Percentiles rank a stretch among this genome's conserved stretches.
These are phyloP conservation scores for Autographa pulchrina DNA, from an alignment of 2,888 invertebrate genomes.

Conservation along the genomic window DNA sequence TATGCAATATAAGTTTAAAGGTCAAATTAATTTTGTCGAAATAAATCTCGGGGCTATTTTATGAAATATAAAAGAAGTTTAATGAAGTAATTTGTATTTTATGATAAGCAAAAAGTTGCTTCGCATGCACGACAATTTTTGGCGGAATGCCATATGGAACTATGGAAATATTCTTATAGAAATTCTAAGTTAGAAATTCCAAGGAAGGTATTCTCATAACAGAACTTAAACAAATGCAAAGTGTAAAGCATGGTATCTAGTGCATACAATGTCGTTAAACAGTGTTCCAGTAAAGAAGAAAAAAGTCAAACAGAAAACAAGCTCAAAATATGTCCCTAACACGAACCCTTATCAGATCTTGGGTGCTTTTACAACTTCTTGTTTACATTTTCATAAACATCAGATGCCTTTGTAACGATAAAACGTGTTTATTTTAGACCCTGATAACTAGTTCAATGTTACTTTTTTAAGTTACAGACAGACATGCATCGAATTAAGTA, in stretches of 20 bases:
- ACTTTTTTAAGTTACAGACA: constrained; percentile 26
- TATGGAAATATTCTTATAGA: constrained; percentile 23
- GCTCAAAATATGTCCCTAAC: constrained; percentile 36
- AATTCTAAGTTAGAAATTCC: constrained; percentile 14
- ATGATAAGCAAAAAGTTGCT: constrained; percentile 31
- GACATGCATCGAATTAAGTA: constrained; percentile 15
- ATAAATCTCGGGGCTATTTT: constrained; percentile 52
- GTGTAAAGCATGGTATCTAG: constrained; percentile 33
- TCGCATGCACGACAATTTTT: constrained; percentile 27
- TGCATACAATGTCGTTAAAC: constrained; percentile 41
- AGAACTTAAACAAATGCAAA: constrained; percentile 24
- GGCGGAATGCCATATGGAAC: constrained; percentile 32
- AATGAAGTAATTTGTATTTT: constrained; percentile 38
- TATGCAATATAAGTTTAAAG: constrained; percentile 60
- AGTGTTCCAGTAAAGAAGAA: constrained; percentile 32
- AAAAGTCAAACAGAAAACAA: constrained; percentile 49
- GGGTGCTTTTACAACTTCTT: constrained; percentile 69
- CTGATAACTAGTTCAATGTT: constrained; percentile 57
- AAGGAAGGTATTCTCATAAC: constrained; percentile 19
- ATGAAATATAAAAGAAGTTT: constrained; percentile 44
- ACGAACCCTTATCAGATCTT: constrained; percentile 64
- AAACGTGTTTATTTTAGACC: constrained; percentile 58
- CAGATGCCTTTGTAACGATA: constrained; percentile 64
- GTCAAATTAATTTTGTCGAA: constrained; percentile 55
- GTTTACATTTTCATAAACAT: constrained; percentile 76